Evolutionary conservation across 2,797 vertebrate species (phyloP), one percentile per base, ranked within the genome.

Genomic region (Melanotaenia nigrans): DNA sequence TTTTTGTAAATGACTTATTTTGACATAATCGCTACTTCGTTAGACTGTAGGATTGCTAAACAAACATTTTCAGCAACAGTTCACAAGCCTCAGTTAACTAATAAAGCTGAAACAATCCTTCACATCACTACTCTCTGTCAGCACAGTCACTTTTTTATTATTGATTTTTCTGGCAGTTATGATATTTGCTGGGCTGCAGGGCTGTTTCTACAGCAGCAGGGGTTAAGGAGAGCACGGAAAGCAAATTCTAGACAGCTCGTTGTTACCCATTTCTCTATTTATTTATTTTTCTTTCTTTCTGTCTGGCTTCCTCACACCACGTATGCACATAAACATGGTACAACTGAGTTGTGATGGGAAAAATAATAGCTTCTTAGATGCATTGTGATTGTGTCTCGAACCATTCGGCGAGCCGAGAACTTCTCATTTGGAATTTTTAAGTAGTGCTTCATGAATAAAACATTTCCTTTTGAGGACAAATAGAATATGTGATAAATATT

Each of bases 161-260:
- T 83, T 70, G 75, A 86, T 79, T 77, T 14, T 40, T 67, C 30
- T 9, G 47, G 64, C 65, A 58, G 68, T 77, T 81, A 60, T 68
- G 42, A 81, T 73, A 28, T 61, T 24, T 4, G 9, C 58, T 18
- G 25, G 55, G 61, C 82, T 84, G 73, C 61, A 33, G 35, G 59
- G 71, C 54, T 64, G 36, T 79, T 86, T 77, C 56, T 76, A 30
- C 32, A 71, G 58, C 80, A 73, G 79, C 80, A 59, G 68, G 68
- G 62, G 78, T 81, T 72, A 73, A 74, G 53, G 71, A 53, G 64
- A 68, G 40, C 65, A 62, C 20, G 25, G 25, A 59, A 70, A 83
- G 73, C 35, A 81, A 77, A 58, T 61, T 73, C 22, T 18, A 42
- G n/a, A 16, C 30, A 70, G 22, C 78, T 62, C 47, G 75, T 67